Base-by-base conservation (phyloP, 2,888 invertebrate genomes). In the Ormyrus labotus region DNA sequence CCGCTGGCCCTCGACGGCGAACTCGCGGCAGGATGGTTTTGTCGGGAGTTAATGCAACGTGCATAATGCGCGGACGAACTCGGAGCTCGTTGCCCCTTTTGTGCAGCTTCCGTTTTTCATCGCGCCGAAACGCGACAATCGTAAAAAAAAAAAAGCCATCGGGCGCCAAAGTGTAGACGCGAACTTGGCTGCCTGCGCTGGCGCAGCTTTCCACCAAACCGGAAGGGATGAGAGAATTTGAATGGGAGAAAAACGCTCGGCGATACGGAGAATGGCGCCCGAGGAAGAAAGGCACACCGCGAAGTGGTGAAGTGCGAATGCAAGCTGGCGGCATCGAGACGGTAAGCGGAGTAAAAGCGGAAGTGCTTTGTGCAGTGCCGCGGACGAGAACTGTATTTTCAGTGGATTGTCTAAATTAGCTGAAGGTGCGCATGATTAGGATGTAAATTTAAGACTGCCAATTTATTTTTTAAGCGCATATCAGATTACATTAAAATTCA, bases 311-410 rank as follows among this genome's bases (percentile, higher is more conserved):
- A 57, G 57, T 64, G 55, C 55, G 72, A 34, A 58, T 70, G 51
- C 11, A n/a, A 50, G 11, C 8, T 13, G 51, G 53, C 9, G n/a
- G 34, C 34, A 34, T 34, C 34, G 34, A 4, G 34, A 4, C 34
- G 34, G 34, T 34, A 19, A 19, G 51, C 34, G n/a, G 10, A n/a
- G 57, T 58, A 64, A 70, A 77, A 77, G 70, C 60, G 71, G 65
- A 78, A 71, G 68, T 64, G 48, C 78, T 65, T 45, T 67, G 72
- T 60, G 68, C 61, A 51, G 34, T 34, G n/a, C 69, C 55, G 72
- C 67, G 45, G 55, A 48, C 61, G 78, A 67, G 73, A 78, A 72
- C 78, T 78, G 67, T 61, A 78, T 78, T 78, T 63, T 61, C 70
- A 7, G 60, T 48, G 60, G 64, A 67, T 72, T 73, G 67, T 48